A percentile compares a stretch with the other conserved stretches of the same genome.
phyloP scores from a whole-genome alignment of 1,140 invertebrate genomes.

The Goniozus legneri region DNA sequence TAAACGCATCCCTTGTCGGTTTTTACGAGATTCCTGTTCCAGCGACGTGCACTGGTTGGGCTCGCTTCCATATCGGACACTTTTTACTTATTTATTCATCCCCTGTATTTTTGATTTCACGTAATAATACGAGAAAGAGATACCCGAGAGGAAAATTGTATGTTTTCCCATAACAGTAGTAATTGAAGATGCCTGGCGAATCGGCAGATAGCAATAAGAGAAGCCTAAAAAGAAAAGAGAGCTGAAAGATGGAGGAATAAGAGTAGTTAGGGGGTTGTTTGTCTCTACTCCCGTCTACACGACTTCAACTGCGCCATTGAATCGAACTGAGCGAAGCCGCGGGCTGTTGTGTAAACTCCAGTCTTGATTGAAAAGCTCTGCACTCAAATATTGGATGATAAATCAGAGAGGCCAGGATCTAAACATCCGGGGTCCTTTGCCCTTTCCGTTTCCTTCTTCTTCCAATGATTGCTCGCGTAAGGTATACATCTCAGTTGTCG shows the following conservation, averaged over 20 bases:
- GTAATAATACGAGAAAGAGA: background rate
- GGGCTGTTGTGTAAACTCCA: constrained; percentile 50
- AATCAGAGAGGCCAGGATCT: constrained; percentile 37
- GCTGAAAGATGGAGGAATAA: constrained; percentile 17
- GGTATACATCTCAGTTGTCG: no score
- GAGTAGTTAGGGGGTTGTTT: constrained; percentile 45
- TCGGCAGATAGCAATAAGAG: constrained; percentile 3
- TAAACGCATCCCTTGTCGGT: no score
- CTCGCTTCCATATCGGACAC: no score
- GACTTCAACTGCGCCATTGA: constrained; percentile 40
- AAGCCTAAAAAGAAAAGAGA: constrained; percentile 6
- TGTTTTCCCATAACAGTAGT: background rate
- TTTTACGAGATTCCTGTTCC: no score
- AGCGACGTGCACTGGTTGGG: no score
- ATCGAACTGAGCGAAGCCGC: constrained; percentile 40
- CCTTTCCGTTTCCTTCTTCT: constrained; percentile 19
- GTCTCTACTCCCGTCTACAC: constrained; percentile 45
- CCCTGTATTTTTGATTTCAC: no score
- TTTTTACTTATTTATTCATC: no score
- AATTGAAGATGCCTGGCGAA: no score
- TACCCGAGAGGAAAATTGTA: background rate
- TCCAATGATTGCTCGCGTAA: no score
- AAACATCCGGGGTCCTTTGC: constrained; percentile 25
- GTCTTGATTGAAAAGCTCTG: constrained; percentile 50
- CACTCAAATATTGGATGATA: constrained; percentile 53